Percentiles rank a stretch among this genome's conserved stretches.
phyloP scores from a whole-genome alignment of 2,797 vertebrate species.

The Pelodytes ibericus region DNA sequence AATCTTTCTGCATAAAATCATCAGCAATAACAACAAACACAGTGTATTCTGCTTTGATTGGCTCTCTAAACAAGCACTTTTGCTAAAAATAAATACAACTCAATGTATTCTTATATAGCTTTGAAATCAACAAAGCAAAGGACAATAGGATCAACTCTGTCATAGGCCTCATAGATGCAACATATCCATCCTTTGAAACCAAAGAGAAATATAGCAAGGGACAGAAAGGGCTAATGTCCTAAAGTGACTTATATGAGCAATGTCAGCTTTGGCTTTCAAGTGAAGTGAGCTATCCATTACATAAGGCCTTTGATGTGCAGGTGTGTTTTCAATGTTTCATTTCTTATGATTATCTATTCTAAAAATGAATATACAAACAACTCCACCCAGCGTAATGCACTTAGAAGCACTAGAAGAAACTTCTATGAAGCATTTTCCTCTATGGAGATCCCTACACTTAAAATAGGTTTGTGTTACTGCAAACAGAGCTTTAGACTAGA shows the following conservation, averaged over 20 bases:
- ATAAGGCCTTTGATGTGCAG: slow-evolving; percentile 51
- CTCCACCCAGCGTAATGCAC: slow-evolving; percentile 35
- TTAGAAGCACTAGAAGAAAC: not conserved
- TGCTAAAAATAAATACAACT: slow-evolving; percentile 15
- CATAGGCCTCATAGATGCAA: slow-evolving; percentile 13
- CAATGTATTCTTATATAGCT: slow-evolving; percentile 1
- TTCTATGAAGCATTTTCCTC: slow-evolving; percentile 13
- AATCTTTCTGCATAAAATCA: too few relatives aligned
- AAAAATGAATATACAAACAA: slow-evolving; percentile 45
- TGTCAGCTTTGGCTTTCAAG: slow-evolving; percentile 49
- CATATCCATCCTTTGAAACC: slow-evolving; percentile 14
- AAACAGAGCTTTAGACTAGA: not conserved
- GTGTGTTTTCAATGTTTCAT: slow-evolving; percentile 42
- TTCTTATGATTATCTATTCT: slow-evolving; percentile 27
- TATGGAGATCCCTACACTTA: not conserved
- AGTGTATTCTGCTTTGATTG: not conserved
- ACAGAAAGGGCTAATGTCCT: slow-evolving; percentile 33
- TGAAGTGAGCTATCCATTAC: slow-evolving; percentile 44
- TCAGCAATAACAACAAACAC: not conserved
- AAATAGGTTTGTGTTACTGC: not conserved
- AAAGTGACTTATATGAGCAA: slow-evolving; percentile 44
- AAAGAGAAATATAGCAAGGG: not conserved
- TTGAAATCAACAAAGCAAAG: slow-evolving; percentile 9
- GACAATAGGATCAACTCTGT: slow-evolving; percentile 17
- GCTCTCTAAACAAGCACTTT: slow-evolving; percentile 4